Evolutionary conservation across 2,113 vertebrate species (phyloP).

Genomic region (Anser brachyrhynchus): DNA sequence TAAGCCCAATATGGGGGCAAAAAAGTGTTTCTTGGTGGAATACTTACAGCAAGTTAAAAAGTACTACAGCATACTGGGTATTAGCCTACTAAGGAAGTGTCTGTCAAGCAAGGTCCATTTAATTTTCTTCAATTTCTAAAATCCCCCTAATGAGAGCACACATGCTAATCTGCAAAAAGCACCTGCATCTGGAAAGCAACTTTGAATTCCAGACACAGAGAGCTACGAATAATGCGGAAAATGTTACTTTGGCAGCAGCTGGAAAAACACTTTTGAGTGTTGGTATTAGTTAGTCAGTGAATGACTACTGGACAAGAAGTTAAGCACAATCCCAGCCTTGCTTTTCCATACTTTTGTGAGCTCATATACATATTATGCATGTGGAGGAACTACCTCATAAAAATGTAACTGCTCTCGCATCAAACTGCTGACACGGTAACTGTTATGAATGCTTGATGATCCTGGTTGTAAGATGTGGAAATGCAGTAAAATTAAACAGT

Average conservation of each 20-base stretch:
- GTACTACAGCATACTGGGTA: neutral
- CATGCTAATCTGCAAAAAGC: neutral
- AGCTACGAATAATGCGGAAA: accelerated
- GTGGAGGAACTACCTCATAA: neutral
- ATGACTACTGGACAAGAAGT: neutral
- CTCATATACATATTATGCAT: accelerated
- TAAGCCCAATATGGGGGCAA: neutral
- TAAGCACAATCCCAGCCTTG: neutral
- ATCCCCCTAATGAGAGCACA: neutral
- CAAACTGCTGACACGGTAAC: neutral
- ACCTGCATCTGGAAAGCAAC: neutral
- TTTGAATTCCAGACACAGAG: neutral
- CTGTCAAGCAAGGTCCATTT: neutral
- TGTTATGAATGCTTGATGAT: neutral
- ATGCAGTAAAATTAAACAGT: neutral
- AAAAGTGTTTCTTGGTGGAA: neutral
- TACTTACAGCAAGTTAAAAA: neutral
- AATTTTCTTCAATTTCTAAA: neutral
- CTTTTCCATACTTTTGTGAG: neutral
- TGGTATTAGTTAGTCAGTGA: neutral
- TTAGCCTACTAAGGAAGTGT: neutral
- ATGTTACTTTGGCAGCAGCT: neutral
- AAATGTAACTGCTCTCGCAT: neutral
- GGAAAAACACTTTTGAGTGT: neutral
- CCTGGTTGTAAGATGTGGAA: neutral